These are phyloP conservation scores for Andrena chrysosceles DNA, from an alignment of 2,888 invertebrate species.

Conservation along the genomic window DNA sequence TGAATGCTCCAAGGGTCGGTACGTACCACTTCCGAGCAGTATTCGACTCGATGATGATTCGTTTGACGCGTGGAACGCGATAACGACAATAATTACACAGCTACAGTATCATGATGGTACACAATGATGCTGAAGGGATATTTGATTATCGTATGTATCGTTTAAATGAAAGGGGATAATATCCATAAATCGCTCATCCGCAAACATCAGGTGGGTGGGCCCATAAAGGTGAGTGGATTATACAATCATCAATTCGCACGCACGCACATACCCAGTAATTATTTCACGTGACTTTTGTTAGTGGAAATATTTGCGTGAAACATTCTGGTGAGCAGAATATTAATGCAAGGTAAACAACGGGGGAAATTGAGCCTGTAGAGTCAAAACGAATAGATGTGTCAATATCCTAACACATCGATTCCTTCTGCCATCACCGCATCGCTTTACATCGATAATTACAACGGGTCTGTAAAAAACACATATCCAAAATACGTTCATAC, in stretches of 20 bases:
- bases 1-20: background rate
- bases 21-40: background rate
- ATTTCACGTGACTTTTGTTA: slow-evolving; percentile 58
- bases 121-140: slow-evolving; percentile 58
- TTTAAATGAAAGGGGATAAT: slow-evolving; percentile 67
- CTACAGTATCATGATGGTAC: slow-evolving; percentile 41
- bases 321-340: slow-evolving; percentile 33
- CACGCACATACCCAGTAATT: slow-evolving; percentile 35
- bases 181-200: slow-evolving; percentile 63
- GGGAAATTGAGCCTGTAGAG: slow-evolving; percentile 7
- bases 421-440: background rate
- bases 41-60: slow-evolving; percentile 38
- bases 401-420: background rate
- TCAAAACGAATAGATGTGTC: background rate
- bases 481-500: background rate
- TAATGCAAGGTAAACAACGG: slow-evolving; percentile 39
- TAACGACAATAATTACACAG: slow-evolving; percentile 52
- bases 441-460: background rate
- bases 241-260: slow-evolving; percentile 53
- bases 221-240: slow-evolving; percentile 49
- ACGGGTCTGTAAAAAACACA: background rate
- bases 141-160: slow-evolving; percentile 65
- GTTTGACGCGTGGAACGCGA: slow-evolving; percentile 25
- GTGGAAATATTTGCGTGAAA: slow-evolving; percentile 41
- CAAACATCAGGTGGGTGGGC: slow-evolving; percentile 55